Evolutionary conservation across 2,888 invertebrate genomes (phyloP).

Genomic region (Spialia ferax): DNA sequence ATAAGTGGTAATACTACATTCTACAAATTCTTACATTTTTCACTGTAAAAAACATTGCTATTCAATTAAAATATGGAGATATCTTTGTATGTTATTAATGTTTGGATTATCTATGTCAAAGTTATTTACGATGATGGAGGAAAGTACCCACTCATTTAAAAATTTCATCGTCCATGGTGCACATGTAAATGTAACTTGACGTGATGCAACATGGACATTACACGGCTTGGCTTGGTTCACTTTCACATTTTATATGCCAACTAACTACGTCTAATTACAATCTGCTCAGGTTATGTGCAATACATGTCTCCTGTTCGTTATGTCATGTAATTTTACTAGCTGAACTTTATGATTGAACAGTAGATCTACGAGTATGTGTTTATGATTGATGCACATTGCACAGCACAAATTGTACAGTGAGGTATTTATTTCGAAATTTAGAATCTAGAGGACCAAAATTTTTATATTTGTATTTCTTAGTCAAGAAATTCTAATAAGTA

Average conservation of each 20-base stretch:
- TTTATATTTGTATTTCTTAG: not conserved
- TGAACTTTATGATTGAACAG: conserved; percentile 5
- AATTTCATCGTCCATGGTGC: conserved; percentile 36
- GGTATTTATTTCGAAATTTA: not conserved
- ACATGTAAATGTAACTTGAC: conserved; percentile 45
- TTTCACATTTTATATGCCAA: conserved; percentile 43
- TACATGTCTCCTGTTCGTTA: conserved; percentile 15
- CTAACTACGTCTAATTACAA: conserved; percentile 39
- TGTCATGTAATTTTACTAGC: conserved; percentile 9
- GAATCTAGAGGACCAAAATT: not conserved
- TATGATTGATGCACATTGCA: not conserved
- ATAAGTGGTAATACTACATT: too few species aligned
- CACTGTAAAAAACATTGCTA: too few species aligned
- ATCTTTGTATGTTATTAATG: too few species aligned
- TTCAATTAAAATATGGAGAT: too few species aligned
- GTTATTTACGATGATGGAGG: not conserved
- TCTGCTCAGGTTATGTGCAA: conserved; percentile 26
- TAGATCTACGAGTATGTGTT: not conserved
- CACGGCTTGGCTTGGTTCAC: conserved; percentile 41
- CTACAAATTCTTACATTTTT: too few species aligned
- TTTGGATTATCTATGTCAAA: not conserved
- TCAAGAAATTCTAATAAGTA: too few species aligned
- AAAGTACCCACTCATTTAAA: conserved; percentile 29
- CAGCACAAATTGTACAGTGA: not conserved
- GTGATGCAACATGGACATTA: conserved; percentile 46